Base-by-base conservation (phyloP, 2,888 invertebrate species). In the Drosophila cognata region DNA sequence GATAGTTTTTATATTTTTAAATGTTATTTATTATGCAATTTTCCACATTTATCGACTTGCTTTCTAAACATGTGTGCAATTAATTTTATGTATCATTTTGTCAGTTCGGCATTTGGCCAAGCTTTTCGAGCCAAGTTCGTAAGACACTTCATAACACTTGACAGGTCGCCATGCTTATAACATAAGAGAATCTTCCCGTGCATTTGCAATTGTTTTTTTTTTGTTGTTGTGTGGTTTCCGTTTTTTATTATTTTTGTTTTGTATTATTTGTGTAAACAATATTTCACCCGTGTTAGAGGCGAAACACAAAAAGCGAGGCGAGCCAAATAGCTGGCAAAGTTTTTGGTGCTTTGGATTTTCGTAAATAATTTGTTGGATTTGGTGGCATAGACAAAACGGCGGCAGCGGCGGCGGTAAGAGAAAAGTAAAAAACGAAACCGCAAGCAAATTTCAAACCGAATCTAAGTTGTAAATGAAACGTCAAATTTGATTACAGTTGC, bases 381-480 rank as follows among this genome's bases (percentile, higher is more conserved):
- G n/a, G 38, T 77, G 71, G 71, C 77, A 71, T 72, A 87, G 89
- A 90, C 89, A 90, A 82, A 82, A 72, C 72, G 86, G 89, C 86
- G 83, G 64, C 88, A 72, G 51, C 43, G 65, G 43, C 33, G 41
- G 7, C 74, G 38, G 29, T 21, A 48, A 53, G 31, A 36, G 31
- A 11, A 55, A 43, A 16, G 29, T 38, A 13, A n/a, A 48, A 38
- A 48, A 38, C 8, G 16, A 41, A 35, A 50, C 69, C 51, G 65
- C 60, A 66, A 58, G 57, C 55, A 57, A 72, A 71, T 60, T 61
- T 63, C 60, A 79, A 65, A 52, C 62, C 51, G 63, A 59, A 77
- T 63, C 63, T 70, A 81, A 85, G 67, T 71, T 68, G 60, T 83
- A 85, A 88, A 83, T 72, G 71, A 84, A 88, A 72, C 77, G 73